A percentile compares a stretch with the other conserved stretches of the same genome.
These are phyloP conservation scores for Sarcophaga rosellei DNA, from an alignment of 2,888 invertebrate genomes.

Conservation along the genomic window DNA sequence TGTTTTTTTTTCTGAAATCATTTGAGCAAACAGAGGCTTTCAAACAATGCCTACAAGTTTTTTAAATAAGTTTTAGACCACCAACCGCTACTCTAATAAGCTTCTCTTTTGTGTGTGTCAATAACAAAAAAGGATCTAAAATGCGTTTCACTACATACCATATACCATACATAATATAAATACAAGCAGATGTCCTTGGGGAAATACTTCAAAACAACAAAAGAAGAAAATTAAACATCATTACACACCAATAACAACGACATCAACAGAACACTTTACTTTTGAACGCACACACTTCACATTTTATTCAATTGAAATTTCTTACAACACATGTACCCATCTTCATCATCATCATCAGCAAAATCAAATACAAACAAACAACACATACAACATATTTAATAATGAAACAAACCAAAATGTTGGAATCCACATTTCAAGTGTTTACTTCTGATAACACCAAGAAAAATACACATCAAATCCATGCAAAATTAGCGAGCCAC, in stretches of 20 bases:
- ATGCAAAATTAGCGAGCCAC: not conserved
- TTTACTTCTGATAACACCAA: not conserved
- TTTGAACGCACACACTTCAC: not conserved
- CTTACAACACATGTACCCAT: not conserved
- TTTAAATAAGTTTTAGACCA: slow-evolving; percentile 41
- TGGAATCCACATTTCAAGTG: not conserved
- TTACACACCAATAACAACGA: slow-evolving; percentile 41
- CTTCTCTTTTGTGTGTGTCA: slow-evolving; percentile 39
- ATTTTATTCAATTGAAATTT: not conserved
- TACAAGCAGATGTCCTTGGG: slow-evolving; percentile 42
- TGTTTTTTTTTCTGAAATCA: slow-evolving; percentile 26
- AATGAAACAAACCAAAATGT: not conserved
- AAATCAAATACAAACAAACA: not conserved
- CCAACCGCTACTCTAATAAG: slow-evolving; percentile 42
- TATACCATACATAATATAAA: no score
- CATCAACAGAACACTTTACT: not conserved
- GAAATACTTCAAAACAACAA: slow-evolving; percentile 36
- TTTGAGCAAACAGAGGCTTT: slow-evolving; percentile 23
- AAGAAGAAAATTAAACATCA: slow-evolving; percentile 48
- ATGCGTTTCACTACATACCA: not conserved
- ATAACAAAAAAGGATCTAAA: slow-evolving; percentile 33
- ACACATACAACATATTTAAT: not conserved
- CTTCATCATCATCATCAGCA: not conserved
- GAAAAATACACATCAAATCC: no score
- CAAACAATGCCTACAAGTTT: slow-evolving; percentile 37